Evolutionary conservation across 2,113 vertebrate genomes (phyloP), one percentile per base, ranked within the genome.

Genomic region (Cottus gobio): DNA sequence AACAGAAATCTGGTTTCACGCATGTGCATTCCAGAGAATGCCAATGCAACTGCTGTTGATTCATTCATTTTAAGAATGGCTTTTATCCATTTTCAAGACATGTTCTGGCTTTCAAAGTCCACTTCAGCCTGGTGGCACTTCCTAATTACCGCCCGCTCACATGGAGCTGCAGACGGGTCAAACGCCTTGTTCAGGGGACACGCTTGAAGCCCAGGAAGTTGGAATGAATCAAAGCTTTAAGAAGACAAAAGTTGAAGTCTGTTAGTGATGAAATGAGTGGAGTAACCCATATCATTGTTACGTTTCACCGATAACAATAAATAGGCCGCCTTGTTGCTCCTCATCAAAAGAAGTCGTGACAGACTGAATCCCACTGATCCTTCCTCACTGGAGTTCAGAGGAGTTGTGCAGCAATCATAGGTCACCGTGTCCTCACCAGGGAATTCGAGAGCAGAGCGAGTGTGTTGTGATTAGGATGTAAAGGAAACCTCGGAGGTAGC

Each of bases 331-430:
- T 75, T 68, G 75, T 75, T 79, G 66, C 34, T 80, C 57, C 50
- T 73, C 77, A 87, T 87, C 86, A 87, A 75, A 82, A 84, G 79
- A 72, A 84, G 50, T 39, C 36, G 39, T 67, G 81, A 67, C 61
- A 66, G 52, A 30, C 44, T 52, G 71, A 89, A 79, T 87, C 83
- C 84, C 8, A 50, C 76, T 83, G 73, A 88, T 89, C 83, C 71
- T 71, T 73, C 84, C 78, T 87, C 66, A 80, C 77, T 62, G 26
- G 26, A 77, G 77, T 82, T 91, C 78, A 75, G 81, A 81, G 61
- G 73, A 84, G 74, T 22, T 74, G 83, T 22, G 13, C 58, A 74
- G 84, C 75, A 34, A 57, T 61, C 36, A 72, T 62, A 72, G 84
- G 85, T 85, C 85, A 79, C 82, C 22, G 77, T 71, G 85, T 87